These are phyloP conservation scores for Troides helena DNA, from an alignment of 2,888 invertebrate genomes.

Conservation along the genomic window DNA sequence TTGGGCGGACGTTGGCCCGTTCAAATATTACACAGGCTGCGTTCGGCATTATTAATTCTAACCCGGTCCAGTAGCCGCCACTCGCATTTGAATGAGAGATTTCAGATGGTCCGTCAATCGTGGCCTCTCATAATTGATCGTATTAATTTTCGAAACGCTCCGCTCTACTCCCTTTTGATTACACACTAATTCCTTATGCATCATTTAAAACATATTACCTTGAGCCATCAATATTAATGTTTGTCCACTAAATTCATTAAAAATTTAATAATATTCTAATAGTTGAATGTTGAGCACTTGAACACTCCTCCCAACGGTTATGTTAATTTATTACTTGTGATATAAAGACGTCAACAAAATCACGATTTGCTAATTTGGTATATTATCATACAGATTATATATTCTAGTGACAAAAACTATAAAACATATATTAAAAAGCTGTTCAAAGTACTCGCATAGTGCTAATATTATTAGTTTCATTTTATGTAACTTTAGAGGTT, in stretches of 20 bases:
- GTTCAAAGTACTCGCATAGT: no score
- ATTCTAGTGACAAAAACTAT: no score
- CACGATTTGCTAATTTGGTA: no score
- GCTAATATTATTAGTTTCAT: no score
- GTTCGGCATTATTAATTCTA: constrained; percentile 42
- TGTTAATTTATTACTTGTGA: neutral
- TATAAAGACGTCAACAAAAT: neutral
- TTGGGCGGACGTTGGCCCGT: constrained; percentile 39
- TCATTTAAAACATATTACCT: neutral
- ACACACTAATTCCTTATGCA: neutral
- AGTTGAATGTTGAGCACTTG: neutral
- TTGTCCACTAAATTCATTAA: neutral
- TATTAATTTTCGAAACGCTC: constrained; percentile 48
- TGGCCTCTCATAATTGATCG: constrained; percentile 55
- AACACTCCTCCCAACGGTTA: neutral
- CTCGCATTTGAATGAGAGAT: constrained; percentile 63
- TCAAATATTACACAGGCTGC: constrained; percentile 50
- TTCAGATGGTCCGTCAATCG: constrained; percentile 53
- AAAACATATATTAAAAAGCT: no score
- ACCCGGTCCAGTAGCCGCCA: constrained; percentile 38
- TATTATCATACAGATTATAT: no score
- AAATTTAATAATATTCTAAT: neutral
- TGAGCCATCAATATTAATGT: neutral
- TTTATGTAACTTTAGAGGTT: no score
- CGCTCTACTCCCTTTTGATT: constrained; percentile 13